Evolutionary conservation across 2,113 vertebrate species (phyloP).

Genomic region (Prietella phreatophila): DNA sequence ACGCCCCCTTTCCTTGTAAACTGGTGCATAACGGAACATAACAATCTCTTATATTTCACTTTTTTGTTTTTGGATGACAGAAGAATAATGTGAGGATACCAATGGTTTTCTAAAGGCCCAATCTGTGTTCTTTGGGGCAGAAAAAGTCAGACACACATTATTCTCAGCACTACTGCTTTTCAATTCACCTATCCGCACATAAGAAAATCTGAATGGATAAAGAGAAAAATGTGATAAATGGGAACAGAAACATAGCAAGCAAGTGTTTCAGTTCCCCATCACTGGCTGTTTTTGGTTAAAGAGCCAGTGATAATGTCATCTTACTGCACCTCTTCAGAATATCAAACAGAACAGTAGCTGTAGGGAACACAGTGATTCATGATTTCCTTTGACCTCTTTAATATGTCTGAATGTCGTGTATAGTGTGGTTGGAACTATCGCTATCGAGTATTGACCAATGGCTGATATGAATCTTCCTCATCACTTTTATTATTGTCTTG

Average conservation of each 20-base stretch:
- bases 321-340: not conserved
- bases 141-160: not conserved
- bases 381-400: not conserved
- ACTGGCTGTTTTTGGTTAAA: not conserved
- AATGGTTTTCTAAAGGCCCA: not conserved
- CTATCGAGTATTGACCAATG: not conserved
- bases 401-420: not conserved
- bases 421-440: not conserved
- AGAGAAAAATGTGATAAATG: not conserved
- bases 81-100: not conserved
- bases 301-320: not conserved
- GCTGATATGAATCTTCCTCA: not conserved
- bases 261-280: not conserved
- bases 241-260: not conserved
- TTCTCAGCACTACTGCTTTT: not conserved
- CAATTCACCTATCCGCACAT: not conserved
- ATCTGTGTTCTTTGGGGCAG: not conserved
- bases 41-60: not conserved
- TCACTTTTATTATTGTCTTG: not conserved
- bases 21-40: not conserved
- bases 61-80: not conserved
- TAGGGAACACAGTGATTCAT: not conserved
- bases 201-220: no score
- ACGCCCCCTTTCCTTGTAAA: not conserved
- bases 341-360: not conserved